Base-by-base conservation (phyloP, 2,888 invertebrate genomes). In the Myopa tessellatipennis region DNA sequence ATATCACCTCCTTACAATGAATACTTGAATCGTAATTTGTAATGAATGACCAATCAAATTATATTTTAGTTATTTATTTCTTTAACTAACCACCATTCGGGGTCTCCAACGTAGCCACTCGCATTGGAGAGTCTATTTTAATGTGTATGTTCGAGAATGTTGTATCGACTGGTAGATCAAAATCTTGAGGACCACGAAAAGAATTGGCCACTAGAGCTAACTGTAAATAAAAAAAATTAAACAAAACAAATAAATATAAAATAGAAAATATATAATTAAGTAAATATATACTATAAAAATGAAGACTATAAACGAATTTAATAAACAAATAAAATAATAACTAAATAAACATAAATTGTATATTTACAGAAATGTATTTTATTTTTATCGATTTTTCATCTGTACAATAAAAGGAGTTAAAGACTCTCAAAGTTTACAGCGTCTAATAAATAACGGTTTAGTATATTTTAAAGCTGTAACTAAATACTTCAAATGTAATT, bases 21-120 rank as follows among this genome's bases (percentile, higher is more conserved):
- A 26, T 26, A 1, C 26, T 26, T 26, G 26, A 26, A 26, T 26
- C 26, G 26, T 26, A 26, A 26, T 26, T 26, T 26, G 26, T 26
- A 26, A 26, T 26, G 26, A 26, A 26, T 26, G 26, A 26, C 26
- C 26, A 26, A 26, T 26, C 26, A 26, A 26, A 26, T 73, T 52
- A 10, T 40, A 12, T n/a, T 55, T 55, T 5, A 8, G 5, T 55
- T 55, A 55, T n/a, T n/a, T 69, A 18, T 52, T 72, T 67, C 45
- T 55, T 73, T 36, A 84, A 87, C 90, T 90, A 85, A 89, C 89
- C 89, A 85, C 89, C 89, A 88, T 88, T 84, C 87, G 90, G 88
- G 87, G 90, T 86, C 81, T 86, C 84, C 87, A 87, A 80, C 80
- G 86, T 85, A 80, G 87, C 88, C 82, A 83, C 83, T 80, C 87